Conservation (phyloP, 2,888 invertebrate species). For the Chrysolina americana region DNA sequence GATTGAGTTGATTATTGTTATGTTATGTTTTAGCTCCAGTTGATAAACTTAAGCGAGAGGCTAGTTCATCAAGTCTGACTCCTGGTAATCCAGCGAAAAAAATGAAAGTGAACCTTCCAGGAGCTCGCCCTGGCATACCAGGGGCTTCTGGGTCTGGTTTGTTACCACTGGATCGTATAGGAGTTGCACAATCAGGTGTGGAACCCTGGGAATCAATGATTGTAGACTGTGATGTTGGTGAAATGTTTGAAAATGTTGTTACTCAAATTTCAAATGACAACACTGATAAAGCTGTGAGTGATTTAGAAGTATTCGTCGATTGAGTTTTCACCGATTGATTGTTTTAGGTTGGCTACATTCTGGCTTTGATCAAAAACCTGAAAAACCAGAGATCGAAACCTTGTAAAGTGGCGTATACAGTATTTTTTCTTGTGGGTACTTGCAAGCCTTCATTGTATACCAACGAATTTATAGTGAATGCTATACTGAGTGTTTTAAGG, state of each 20-base stretch:
- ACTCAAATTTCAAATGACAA: constrained; percentile 85
- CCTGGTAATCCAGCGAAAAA: constrained; percentile 76
- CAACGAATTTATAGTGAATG: constrained; percentile 83
- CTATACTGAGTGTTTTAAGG: constrained; percentile 85
- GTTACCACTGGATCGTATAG: constrained; percentile 58
- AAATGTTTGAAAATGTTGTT: constrained; percentile 82
- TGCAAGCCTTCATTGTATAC: constrained; percentile 83
- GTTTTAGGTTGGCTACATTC: constrained; percentile 80
- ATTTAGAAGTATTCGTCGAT: constrained; percentile 6
- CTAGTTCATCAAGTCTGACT: constrained; percentile 70
- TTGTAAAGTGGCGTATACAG: constrained; percentile 83
- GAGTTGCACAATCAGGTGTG: constrained; percentile 59
- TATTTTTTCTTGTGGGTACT: constrained; percentile 86
- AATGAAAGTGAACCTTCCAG: constrained; percentile 70
- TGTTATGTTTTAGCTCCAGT: constrained; percentile 63
- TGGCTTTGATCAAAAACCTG: constrained; percentile 88
- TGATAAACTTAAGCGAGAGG: constrained; percentile 82
- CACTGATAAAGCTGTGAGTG: constrained; percentile 80
- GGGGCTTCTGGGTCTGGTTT: constrained; percentile 62
- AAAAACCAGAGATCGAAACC: constrained; percentile 87
- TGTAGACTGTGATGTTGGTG: constrained; percentile 85
- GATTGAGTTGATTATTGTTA: not conserved
- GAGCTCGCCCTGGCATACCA: constrained; percentile 66
- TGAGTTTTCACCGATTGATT: constrained; percentile 35
- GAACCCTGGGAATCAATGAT: constrained; percentile 83